phyloP scores from a whole-genome alignment of 1,140 invertebrate genomes.

The Cydia amplana region DNA sequence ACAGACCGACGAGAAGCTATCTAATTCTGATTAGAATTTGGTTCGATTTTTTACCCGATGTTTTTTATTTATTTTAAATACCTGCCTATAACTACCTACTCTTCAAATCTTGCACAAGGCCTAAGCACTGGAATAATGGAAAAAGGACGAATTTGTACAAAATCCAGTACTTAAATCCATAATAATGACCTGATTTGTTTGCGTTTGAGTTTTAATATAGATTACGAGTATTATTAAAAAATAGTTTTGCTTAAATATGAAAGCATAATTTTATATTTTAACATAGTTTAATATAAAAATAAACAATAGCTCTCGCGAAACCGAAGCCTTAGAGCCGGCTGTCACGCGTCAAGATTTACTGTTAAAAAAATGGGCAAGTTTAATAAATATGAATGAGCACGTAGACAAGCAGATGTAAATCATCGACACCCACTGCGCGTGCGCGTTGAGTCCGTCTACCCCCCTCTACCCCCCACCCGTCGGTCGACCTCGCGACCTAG shows the following conservation, averaged over 20 bases:
- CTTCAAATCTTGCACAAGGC: too few species aligned
- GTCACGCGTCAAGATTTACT: constrained; percentile 42
- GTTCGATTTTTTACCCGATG: too few species aligned
- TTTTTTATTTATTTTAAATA: too few species aligned
- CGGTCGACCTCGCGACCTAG: background rate
- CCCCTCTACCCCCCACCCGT: background rate
- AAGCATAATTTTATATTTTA: background rate
- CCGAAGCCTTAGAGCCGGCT: constrained; percentile 9
- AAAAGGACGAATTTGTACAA: too few species aligned
- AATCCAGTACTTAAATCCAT: too few species aligned
- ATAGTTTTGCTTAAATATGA: background rate
- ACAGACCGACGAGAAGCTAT: too few species aligned
- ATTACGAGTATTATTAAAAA: too few species aligned
- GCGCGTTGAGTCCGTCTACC: constrained; percentile 29
- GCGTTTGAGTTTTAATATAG: too few species aligned
- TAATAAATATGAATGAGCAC: constrained; percentile 68
- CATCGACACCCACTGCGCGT: constrained; percentile 64
- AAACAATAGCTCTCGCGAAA: constrained; percentile 11
- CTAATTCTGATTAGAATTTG: too few species aligned
- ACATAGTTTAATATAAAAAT: background rate
- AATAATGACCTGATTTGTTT: too few species aligned
- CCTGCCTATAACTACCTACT: too few species aligned
- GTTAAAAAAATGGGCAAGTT: constrained; percentile 56
- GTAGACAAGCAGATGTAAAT: constrained; percentile 55
- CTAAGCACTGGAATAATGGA: too few species aligned